Base-by-base conservation (phyloP, 2,888 invertebrate genomes). In the Lepidochrysops patricia region DNA sequence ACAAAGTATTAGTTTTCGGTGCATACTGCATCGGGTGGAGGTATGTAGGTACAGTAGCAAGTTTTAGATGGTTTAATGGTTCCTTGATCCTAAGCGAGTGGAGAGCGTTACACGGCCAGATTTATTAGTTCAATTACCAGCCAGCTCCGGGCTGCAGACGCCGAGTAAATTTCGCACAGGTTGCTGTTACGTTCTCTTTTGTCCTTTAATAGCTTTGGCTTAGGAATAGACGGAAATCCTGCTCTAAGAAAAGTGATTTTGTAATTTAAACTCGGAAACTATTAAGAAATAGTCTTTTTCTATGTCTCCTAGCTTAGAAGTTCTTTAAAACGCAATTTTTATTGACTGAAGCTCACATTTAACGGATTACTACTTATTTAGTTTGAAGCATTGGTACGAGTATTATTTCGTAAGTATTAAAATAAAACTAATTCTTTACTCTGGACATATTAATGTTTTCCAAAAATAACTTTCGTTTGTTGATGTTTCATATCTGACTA, bases 61-160 rank as follows among this genome's bases (percentile, higher is more conserved):
- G 62, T 63, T 57, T 34, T 43, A 43, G 75, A 76, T 77, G 80
- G 78, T 79, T 84, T 84, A 84, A 83, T 80, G 76, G 81, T 80
- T 77, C 78, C 76, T 79, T 82, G 83, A 83, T 82, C 80, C 80
- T 76, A 76, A 72, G 75, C 74, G 72, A 74, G 79, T 72, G 74
- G 74, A 72, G 73, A 67, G 75, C 76, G 76, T 80, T 77, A 79
- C 82, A 77, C 72, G 77, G 75, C 79, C 79, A 85, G 87, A 88
- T 88, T 87, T 88, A 88, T 87, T 87, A 83, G 85, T 86, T 87
- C 87, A 87, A 88, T 88, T 88, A 88, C 81, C 84, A 72, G 74
- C 76, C 78, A 84, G 83, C 79, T 82, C 78, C 71, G 70, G 75
- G 73, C 70, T 76, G 80, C 82, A 81, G 79, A 77, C 82, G 80